phyloP scores from a whole-genome alignment of 2,888 invertebrate species.

The Volucella bombylans region DNA sequence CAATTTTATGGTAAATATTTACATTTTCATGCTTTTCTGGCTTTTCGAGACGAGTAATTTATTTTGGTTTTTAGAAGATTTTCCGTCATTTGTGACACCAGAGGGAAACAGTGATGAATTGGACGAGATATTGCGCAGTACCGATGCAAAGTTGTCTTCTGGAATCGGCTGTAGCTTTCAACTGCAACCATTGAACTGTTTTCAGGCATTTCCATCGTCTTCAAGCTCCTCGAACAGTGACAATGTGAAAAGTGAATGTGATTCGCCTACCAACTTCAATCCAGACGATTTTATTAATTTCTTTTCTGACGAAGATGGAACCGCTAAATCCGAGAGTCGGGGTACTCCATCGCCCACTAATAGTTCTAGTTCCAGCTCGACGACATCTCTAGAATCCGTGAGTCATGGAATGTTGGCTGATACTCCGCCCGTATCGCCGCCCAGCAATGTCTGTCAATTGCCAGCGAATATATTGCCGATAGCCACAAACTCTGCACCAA shows the following conservation, averaged over 20 bases:
- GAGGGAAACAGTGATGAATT: conserved; percentile 78
- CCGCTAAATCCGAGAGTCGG: conserved; percentile 74
- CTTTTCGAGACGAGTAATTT: background rate
- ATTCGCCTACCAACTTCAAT: conserved; percentile 75
- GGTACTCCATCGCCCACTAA: conserved; percentile 80
- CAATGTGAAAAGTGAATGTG: conserved; percentile 65
- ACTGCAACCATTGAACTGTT: conserved; percentile 69
- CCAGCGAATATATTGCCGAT: conserved; percentile 44
- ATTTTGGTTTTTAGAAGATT: conserved; percentile 34
- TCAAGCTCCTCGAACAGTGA: conserved; percentile 63
- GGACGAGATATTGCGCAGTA: conserved; percentile 79
- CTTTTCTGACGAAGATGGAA: conserved; percentile 77
- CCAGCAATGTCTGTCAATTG: conserved; percentile 69
- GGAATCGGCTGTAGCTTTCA: conserved; percentile 46
- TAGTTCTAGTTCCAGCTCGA: conserved; percentile 78
- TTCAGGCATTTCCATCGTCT: conserved; percentile 75
- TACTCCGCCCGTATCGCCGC: conserved; percentile 80
- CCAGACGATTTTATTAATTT: conserved; percentile 80
- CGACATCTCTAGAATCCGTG: conserved; percentile 36
- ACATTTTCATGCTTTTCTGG: background rate
- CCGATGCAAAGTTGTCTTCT: conserved; percentile 76
- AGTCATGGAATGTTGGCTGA: conserved; percentile 71
- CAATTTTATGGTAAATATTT: conserved; percentile 61
- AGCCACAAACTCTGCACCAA: conserved; percentile 42
- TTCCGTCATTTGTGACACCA: conserved; percentile 74